Percentiles rank a stretch among this genome's conserved stretches.
Evolutionary conservation across 2,888 invertebrate species (phyloP).

Genomic region (Napeogenes inachia): DNA sequence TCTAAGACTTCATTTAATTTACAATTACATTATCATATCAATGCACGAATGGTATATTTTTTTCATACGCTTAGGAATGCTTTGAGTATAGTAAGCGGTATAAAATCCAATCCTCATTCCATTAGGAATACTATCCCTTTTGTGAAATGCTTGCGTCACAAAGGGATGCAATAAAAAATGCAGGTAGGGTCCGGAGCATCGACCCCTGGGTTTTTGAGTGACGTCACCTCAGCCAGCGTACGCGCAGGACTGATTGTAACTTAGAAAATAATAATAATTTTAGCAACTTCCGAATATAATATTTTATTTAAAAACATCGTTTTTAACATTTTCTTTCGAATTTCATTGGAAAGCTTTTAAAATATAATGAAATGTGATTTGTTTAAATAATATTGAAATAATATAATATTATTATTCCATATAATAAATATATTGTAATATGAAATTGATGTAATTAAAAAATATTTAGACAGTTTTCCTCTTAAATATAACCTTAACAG

Average conservation of each 20-base stretch:
- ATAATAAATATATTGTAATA: too few species aligned
- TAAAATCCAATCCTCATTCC: constrained; percentile 16
- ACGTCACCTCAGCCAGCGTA: constrained; percentile 55
- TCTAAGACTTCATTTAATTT: too few species aligned
- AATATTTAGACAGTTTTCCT: not conserved
- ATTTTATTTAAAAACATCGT: not conserved
- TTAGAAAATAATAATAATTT: not conserved
- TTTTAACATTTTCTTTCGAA: too few species aligned
- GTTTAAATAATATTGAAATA: too few species aligned
- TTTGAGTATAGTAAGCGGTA: not conserved
- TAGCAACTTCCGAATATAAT: not conserved
- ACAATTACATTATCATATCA: too few species aligned
- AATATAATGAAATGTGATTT: too few species aligned
- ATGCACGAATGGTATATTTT: not conserved
- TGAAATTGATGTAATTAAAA: not conserved
- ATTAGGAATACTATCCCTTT: constrained; percentile 47
- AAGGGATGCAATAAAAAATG: constrained; percentile 71
- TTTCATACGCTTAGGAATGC: not conserved
- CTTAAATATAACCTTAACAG: constrained; percentile 24
- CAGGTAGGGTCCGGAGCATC: constrained; percentile 71
- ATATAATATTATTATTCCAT: too few species aligned
- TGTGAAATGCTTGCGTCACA: constrained; percentile 57
- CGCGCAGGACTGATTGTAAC: constrained; percentile 31
- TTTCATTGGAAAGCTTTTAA: too few species aligned
- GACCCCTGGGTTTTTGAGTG: constrained; percentile 65